A percentile compares a stretch with the other conserved stretches of the same genome.
Evolutionary conservation across 2,113 vertebrate genomes (phyloP).

Genomic region (Cryptomyrus ogoouensis): DNA sequence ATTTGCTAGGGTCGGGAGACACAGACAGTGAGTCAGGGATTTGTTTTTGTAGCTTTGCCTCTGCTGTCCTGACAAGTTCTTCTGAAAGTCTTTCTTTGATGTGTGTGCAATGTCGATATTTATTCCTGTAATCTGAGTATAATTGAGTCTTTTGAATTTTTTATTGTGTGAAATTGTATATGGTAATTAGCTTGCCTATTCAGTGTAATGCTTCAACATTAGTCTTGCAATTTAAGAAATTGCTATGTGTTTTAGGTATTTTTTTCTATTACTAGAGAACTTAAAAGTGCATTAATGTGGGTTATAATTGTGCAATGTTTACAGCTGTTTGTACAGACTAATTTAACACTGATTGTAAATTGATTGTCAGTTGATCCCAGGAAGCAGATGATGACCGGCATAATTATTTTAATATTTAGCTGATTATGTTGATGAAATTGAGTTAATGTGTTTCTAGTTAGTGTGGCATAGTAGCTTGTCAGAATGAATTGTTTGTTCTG

Average conservation of each 20-base stretch:
- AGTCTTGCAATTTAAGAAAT: not conserved
- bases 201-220: not conserved
- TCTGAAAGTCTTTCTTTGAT: not conserved
- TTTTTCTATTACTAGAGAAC: not conserved
- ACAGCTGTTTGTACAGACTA: not conserved
- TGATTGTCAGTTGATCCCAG: not conserved
- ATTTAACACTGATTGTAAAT: not conserved
- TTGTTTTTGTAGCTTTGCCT: not conserved
- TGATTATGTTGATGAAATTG: not conserved
- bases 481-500: not conserved
- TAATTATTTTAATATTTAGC: not conserved
- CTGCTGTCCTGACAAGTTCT: not conserved
- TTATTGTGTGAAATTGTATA: not conserved
- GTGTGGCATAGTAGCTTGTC: not conserved
- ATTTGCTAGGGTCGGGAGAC: not conserved
- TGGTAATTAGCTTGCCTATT: not conserved
- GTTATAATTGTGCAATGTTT: not conserved
- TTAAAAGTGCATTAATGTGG: not conserved
- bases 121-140: not conserved
- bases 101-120: not conserved
- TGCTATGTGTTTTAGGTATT: not conserved
- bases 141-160: not conserved
- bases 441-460: not conserved
- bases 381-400: not conserved
- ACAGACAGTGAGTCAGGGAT: not conserved